A percentile compares a stretch with the other conserved stretches of the same genome.
phyloP scores from a whole-genome alignment of 2,888 invertebrate species.

The Ariolimax columbianus region DNA sequence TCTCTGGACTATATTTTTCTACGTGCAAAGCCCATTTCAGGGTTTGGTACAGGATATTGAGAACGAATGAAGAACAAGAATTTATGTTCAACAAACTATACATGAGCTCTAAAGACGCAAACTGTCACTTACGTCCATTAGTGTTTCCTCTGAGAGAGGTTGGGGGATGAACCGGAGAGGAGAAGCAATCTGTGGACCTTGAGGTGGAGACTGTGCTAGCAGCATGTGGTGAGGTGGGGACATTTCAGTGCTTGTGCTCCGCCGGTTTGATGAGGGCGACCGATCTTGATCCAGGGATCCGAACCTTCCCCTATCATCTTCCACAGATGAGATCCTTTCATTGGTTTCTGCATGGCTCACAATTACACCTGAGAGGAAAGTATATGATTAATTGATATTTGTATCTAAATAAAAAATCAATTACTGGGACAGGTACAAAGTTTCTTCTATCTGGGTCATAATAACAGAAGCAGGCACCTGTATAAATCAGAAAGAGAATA shows the following conservation, averaged over 20 bases:
- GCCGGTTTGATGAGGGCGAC: slow-evolving; percentile 56
- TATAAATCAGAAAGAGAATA: too few species aligned
- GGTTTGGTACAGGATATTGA: too few species aligned
- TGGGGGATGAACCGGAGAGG: slow-evolving; percentile 89
- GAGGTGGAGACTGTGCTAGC: slow-evolving; percentile 54
- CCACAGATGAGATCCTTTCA: slow-evolving; percentile 57
- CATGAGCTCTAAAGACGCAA: too few species aligned
- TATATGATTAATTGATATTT: too few species aligned
- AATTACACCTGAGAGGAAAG: slow-evolving; percentile 17
- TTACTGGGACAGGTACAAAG: too few species aligned
- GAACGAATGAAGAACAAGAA: too few species aligned
- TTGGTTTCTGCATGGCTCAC: slow-evolving; percentile 44
- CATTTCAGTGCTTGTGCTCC: slow-evolving; percentile 60
- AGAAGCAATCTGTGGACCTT: slow-evolving; percentile 78
- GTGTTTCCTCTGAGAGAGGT: slow-evolving; percentile 95
- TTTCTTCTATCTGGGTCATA: too few species aligned
- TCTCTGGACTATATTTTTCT: too few species aligned
- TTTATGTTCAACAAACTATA: too few species aligned
- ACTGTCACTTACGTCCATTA: slow-evolving; percentile 86
- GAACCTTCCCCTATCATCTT: slow-evolving; percentile 58
- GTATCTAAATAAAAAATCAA: too few species aligned
- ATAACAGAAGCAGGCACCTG: too few species aligned
- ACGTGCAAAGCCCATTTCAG: too few species aligned
- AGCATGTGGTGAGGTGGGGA: slow-evolving; percentile 67
- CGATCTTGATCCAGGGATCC: slow-evolving; percentile 60